A percentile compares a stretch with the other conserved stretches of the same genome.
Evolutionary conservation across 2,888 invertebrate genomes (phyloP).

Genomic region (Meandrusa payeni): DNA sequence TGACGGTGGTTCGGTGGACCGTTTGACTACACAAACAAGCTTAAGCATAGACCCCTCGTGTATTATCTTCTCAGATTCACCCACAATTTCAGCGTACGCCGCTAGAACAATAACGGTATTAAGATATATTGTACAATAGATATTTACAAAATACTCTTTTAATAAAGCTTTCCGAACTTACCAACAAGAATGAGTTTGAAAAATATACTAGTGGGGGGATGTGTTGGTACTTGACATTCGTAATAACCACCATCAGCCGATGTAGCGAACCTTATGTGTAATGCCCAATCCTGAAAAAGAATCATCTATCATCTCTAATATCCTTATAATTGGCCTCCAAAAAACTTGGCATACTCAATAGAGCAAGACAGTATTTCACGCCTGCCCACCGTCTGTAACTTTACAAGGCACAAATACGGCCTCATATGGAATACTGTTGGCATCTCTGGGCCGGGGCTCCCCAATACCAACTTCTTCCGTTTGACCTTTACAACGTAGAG

Average conservation of each 20-base stretch:
- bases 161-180: conserved; percentile 62
- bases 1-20: conserved; percentile 85
- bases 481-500: too few relatives aligned
- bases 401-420: too few relatives aligned
- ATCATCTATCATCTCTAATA: too few relatives aligned
- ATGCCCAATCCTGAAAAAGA: conserved; percentile 83
- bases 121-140: neutral
- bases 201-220: conserved; percentile 84
- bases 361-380: too few relatives aligned
- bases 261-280: conserved; percentile 83
- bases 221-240: conserved; percentile 85
- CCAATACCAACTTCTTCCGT: too few relatives aligned
- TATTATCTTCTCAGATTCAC: conserved; percentile 85
- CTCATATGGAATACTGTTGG: too few relatives aligned
- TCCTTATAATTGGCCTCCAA: too few relatives aligned
- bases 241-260: conserved; percentile 84
- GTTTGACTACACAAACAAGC: conserved; percentile 84
- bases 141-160: too few relatives aligned
- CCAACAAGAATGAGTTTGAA: conserved; percentile 83
- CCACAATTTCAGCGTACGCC: conserved; percentile 86
- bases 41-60: conserved; percentile 86
- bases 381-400: too few relatives aligned
- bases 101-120: conserved; percentile 66
- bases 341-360: too few relatives aligned
- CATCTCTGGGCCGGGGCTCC: too few relatives aligned